Evolutionary conservation across 1,140 invertebrate genomes (phyloP), one percentile per base, ranked within the genome.

Genomic region (Nymphalis io): DNA sequence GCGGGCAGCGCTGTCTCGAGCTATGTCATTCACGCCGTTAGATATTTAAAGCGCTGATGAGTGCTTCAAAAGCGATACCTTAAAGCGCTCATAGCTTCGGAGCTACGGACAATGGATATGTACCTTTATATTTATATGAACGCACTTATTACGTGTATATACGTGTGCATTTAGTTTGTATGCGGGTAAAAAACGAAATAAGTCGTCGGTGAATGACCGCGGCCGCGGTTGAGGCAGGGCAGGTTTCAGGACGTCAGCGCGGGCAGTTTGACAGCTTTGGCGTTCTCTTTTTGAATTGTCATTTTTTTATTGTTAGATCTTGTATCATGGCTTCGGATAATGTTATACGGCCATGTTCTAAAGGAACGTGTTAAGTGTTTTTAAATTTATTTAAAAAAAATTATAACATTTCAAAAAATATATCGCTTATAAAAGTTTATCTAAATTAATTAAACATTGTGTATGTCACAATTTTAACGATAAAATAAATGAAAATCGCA

Each of bases 161-260:
- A 79, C 74, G 81, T 83, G 80, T 81, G 81, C 75, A 82, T 87
- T 85, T 83, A 86, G 82, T 85, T 85, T 82, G 87, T 86, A 83
- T 84, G 85, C 83, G 84, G 81, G 84, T 78, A 86, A 88, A 90
- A 84, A 87, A 87, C 84, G 65, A 85, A 88, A 85, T 85, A 87
- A 87, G 83, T 83, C 58, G 65, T 57, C 76, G 83, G 85, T 89
- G 81, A 89, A 84, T 72, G 85, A 82, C 83, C 87, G 76, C 74
- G 68, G 59, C 68, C 75, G 79, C 82, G 80, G 82, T 88, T 88
- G 85, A 80, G 88, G 82, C 73, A 87, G 87, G 84, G 82, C 88
- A 88, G 88, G 88, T 87, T 88, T 80, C 68, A 71, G 72, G 68
- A 74, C 74, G 69, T 72, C 81, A 81, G 78, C 76, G 78, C 80